Conservation (phyloP, 2,888 invertebrate genomes). For the Teleogryllus oceanicus region DNA sequence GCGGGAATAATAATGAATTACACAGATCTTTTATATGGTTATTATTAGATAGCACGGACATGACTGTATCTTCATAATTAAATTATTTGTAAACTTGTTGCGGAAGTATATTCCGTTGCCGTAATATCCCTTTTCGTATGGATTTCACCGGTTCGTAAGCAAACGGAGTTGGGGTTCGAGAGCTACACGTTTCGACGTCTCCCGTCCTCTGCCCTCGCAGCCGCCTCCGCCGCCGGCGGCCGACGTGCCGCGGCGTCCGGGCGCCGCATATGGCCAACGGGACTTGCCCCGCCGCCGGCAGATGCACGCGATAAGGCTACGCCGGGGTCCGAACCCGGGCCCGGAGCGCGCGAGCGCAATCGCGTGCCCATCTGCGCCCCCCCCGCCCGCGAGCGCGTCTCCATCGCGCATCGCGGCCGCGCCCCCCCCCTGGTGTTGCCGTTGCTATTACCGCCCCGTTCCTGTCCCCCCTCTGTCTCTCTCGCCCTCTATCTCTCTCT, state of each 20-base stretch:
- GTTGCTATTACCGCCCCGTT: background rate
- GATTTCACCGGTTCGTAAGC: too few species aligned
- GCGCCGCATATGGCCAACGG: constrained; percentile 10
- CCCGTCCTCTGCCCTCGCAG: background rate
- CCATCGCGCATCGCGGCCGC: background rate
- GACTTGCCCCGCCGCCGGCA: background rate
- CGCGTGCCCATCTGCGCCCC: background rate
- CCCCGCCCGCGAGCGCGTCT: background rate
- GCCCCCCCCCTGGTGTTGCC: background rate
- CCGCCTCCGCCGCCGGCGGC: background rate
- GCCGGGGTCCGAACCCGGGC: constrained; percentile 6
- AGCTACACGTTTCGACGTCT: too few species aligned
- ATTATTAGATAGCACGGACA: too few species aligned
- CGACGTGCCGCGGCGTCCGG: background rate
- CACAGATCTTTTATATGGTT: too few species aligned
- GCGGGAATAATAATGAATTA: too few species aligned
- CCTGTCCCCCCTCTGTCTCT: background rate
- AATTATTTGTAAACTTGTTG: too few species aligned
- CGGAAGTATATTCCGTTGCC: too few species aligned
- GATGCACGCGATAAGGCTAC: background rate
- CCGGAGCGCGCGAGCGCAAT: background rate
- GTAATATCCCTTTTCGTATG: too few species aligned
- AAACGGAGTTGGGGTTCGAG: too few species aligned
- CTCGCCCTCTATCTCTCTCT: background rate
- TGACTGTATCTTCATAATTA: too few species aligned